Percentiles rank a stretch among this genome's conserved stretches.
phyloP scores from a whole-genome alignment of 2,113 vertebrate genomes.

The Myodes glareolus region DNA sequence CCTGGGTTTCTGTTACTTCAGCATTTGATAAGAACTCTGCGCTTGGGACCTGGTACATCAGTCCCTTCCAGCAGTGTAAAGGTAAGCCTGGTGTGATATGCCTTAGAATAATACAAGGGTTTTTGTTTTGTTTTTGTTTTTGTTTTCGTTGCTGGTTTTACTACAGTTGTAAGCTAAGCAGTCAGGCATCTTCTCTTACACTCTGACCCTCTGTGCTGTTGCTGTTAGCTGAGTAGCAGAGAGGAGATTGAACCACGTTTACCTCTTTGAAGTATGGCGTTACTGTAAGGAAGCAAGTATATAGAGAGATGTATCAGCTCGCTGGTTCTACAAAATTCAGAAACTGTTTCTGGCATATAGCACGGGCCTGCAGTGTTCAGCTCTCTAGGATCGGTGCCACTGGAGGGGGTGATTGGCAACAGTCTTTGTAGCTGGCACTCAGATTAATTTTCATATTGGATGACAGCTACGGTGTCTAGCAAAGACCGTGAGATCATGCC shows the following conservation, averaged over 20 bases:
- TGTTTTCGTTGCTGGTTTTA: background rate
- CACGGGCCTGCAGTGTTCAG: background rate
- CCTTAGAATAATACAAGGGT: too few species aligned
- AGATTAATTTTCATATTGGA: background rate
- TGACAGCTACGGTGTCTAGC: background rate
- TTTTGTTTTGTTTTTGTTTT: background rate
- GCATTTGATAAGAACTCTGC: background rate
- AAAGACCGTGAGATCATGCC: background rate
- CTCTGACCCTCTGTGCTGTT: background rate
- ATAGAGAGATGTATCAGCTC: rapidly evolving
- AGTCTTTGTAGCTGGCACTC: background rate
- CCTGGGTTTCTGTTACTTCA: background rate
- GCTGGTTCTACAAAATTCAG: background rate
- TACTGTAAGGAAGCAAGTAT: rapidly evolving
- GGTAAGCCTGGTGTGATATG: background rate
- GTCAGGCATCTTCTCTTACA: background rate
- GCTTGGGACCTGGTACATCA: background rate
- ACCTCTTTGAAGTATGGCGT: background rate
- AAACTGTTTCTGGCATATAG: background rate
- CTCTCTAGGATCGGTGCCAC: background rate
- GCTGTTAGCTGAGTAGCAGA: background rate
- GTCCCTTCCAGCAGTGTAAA: background rate
- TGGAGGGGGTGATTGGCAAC: background rate
- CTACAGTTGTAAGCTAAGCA: background rate
- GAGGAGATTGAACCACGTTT: background rate